phyloP scores from a whole-genome alignment of 2,888 invertebrate species.

The Noctua janthina region DNA sequence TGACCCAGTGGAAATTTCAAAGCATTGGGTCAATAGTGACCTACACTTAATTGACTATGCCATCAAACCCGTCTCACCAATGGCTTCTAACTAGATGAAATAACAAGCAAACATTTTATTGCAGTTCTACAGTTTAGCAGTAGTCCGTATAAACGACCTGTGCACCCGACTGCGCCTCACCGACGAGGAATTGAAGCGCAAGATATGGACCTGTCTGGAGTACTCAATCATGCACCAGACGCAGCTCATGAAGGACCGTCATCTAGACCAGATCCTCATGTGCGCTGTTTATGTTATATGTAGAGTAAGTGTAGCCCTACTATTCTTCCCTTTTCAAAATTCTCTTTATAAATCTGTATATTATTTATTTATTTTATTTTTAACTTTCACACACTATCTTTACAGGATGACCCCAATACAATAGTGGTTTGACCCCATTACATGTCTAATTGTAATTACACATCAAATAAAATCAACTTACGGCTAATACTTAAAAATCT shows the following conservation, averaged over 20 bases:
- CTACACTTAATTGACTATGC: not conserved
- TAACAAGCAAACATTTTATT: not conserved
- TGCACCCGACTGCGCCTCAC: slow-evolving; percentile 94
- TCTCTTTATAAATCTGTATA: too few relatives aligned
- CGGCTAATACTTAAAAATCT: too few relatives aligned
- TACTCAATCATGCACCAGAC: slow-evolving; percentile 96
- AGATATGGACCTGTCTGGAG: slow-evolving; percentile 99
- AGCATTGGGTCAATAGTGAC: not conserved
- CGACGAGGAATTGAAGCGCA: slow-evolving; percentile 93
- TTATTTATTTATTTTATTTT: too few relatives aligned
- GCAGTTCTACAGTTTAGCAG: slow-evolving; percentile 97
- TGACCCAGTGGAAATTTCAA: not conserved
- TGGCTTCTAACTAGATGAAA: not conserved
- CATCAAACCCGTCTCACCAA: not conserved
- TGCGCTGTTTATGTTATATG: slow-evolving; percentile 99
- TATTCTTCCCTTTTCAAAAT: too few relatives aligned
- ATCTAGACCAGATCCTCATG: slow-evolving; percentile 99
- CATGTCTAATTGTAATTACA: too few relatives aligned
- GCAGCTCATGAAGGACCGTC: slow-evolving; percentile 96
- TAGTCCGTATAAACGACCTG: slow-evolving; percentile 97
- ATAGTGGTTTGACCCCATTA: too few relatives aligned
- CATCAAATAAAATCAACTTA: too few relatives aligned
- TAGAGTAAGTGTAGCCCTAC: slow-evolving; percentile 90
- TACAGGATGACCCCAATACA: too few relatives aligned
- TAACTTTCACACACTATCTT: too few relatives aligned